Evolutionary conservation across 1,140 invertebrate species (phyloP), one percentile per base, ranked within the genome.

Genomic region (Nebria ingens): DNA sequence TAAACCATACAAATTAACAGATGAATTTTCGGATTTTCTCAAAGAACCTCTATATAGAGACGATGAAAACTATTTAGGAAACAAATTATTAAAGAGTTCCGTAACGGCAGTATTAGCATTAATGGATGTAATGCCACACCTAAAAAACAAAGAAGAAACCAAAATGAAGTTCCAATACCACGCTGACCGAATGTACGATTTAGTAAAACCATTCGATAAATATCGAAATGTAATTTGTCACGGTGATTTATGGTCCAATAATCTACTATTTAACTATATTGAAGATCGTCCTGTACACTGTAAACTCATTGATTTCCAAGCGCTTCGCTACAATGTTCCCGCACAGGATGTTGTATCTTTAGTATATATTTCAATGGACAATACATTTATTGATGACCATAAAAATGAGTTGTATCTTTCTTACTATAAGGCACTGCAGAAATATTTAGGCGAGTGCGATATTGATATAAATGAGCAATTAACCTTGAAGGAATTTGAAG

Each of bases 161-260:
- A 45, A 45, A 45, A 6, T 1, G 63, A 57, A 67, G 60, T 64
- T n/a, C 50, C 68, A 1, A 20, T 63, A 66, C 57, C 56, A 51
- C 22, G 61, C 60, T 23, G 68, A 60, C 38, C 57, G 62, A 34
- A 62, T 57, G 59, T 60, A 19, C 40, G 15, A 58, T 76, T 23
- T 53, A 55, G 0, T 56, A 61, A 1, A 60, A 65, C 1, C 62
- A 72, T 38, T 57, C 70, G 1, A 51, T 61, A 20, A 54, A 62
- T 11, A 62, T 71, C 21, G 65, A 69, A 82, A 80, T 57, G 80
- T 82, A 0, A 66, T 83, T 4, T 74, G 72, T 34, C 83, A 83
- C 64, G 75, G 76, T 0, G 78, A 85, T 68, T 65, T 79, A 2
- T 83, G 81, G 81, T 72, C 73, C 19, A 81, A 79, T 34, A 84